A percentile compares a stretch with the other conserved stretches of the same genome.
Evolutionary conservation across 2,888 invertebrate genomes (phyloP).

Genomic region (Ochropleura plecta): DNA sequence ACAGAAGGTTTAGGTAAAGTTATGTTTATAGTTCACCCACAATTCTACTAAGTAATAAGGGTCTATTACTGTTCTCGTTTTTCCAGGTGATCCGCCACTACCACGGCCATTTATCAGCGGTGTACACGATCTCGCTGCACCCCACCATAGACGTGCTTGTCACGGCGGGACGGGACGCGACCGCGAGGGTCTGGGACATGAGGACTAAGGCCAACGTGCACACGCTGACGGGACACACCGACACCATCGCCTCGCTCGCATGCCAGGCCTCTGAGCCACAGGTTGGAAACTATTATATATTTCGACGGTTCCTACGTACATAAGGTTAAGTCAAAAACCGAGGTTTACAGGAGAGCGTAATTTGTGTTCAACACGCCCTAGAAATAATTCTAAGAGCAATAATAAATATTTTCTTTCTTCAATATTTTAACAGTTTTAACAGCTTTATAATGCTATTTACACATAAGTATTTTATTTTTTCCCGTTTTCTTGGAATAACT

Average conservation of each 20-base stretch:
- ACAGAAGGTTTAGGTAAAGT: not conserved
- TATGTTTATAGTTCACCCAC: not conserved
- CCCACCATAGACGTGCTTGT: constrained; percentile 98
- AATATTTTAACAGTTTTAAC: too few species aligned
- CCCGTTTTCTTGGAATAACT: too few species aligned
- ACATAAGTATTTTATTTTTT: too few species aligned
- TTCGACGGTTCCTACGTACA: too few species aligned
- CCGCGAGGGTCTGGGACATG: constrained; percentile 99
- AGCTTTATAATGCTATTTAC: too few species aligned
- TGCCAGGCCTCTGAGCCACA: constrained; percentile 98
- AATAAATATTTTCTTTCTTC: too few species aligned
- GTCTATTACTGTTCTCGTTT: not conserved
- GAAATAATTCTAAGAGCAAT: too few species aligned
- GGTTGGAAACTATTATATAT: constrained; percentile 79
- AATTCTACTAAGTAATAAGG: too few species aligned
- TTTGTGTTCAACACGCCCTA: too few species aligned
- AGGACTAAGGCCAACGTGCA: constrained; percentile 99
- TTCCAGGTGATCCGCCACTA: constrained; percentile 97
- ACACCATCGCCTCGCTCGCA: constrained; percentile 98
- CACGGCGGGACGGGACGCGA: constrained; percentile 98
- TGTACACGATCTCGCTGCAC: constrained; percentile 98
- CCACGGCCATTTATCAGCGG: constrained; percentile 99
- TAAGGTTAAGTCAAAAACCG: too few species aligned
- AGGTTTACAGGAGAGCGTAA: too few species aligned
- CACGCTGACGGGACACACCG: constrained; percentile 98